A percentile compares a stretch with the other conserved stretches of the same genome.
Evolutionary conservation across 2,113 vertebrate species (phyloP).

Genomic region (Neolamprologus hecqui): DNA sequence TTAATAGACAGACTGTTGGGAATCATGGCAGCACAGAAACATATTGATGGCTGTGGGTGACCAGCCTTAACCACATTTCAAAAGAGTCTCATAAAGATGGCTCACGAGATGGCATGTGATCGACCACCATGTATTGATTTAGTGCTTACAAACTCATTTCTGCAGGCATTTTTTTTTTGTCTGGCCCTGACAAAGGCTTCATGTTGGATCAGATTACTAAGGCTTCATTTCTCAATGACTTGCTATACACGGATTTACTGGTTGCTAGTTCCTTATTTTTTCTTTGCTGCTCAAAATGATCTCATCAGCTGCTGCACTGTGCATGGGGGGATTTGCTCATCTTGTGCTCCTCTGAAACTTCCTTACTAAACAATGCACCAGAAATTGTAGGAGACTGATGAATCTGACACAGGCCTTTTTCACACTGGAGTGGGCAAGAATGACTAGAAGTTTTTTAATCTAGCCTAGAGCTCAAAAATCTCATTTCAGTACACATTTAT

Average conservation of each 20-base stretch:
- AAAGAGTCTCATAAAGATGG: slow-evolving; percentile 31
- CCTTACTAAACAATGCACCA: background rate
- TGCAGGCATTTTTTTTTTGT: background rate
- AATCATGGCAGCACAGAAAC: background rate
- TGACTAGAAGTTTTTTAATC: background rate
- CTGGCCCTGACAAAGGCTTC: background rate
- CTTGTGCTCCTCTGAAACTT: background rate
- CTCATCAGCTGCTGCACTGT: background rate
- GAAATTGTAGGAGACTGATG: slow-evolving; percentile 8
- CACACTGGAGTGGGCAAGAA: background rate
- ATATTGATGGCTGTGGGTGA: slow-evolving; percentile 6
- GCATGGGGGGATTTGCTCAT: background rate
- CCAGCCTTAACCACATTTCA: slow-evolving; percentile 24
- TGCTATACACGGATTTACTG: background rate
- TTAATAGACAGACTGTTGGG: background rate
- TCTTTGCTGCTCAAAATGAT: background rate
- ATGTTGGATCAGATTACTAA: background rate
- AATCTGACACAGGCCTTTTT: background rate
- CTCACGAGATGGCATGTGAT: slow-evolving; percentile 1
- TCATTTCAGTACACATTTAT: background rate
- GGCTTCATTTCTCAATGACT: background rate
- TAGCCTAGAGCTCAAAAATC: background rate
- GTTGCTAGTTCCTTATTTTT: background rate
- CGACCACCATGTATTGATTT: slow-evolving; percentile 31
- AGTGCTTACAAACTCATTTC: slow-evolving; percentile 7